These are phyloP conservation scores for Drosophila ambigua DNA, from an alignment of 1,140 invertebrate species.

Conservation along the genomic window DNA sequence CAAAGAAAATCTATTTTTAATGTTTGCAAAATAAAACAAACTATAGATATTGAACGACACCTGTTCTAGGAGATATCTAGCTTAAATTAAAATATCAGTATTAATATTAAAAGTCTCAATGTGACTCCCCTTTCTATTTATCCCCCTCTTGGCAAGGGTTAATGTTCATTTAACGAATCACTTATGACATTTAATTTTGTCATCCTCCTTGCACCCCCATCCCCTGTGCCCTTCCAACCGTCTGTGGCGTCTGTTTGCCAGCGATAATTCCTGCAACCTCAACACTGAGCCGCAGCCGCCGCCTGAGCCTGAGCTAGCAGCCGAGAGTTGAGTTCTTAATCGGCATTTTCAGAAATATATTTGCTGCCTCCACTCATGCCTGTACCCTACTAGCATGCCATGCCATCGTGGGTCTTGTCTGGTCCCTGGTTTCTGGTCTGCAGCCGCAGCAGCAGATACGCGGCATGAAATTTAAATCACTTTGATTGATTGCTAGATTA, in stretches of 20 bases:
- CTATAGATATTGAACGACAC: no score
- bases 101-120: no score
- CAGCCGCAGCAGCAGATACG: constrained; percentile 36
- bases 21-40: no score
- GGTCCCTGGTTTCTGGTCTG: constrained; percentile 6
- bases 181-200: constrained; percentile 12
- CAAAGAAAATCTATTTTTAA: no score
- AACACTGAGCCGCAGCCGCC: background rate
- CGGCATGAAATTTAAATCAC: constrained; percentile 80
- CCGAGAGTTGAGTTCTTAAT: constrained; percentile 47
- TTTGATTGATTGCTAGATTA: constrained; percentile 82
- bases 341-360: constrained; percentile 34
- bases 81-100: no score
- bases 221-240: background rate
- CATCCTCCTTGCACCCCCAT: background rate
- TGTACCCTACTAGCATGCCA: no score
- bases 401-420: no score
- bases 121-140: no score
- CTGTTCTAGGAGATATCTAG: no score
- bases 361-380: background rate
- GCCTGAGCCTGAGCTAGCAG: constrained; percentile 15
- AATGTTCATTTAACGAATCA: background rate
- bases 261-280: constrained; percentile 25
- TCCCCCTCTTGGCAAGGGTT: no score
- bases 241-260: constrained; percentile 21